Conservation (phyloP, 2,113 vertebrate species). For the Otis tarda region DNA sequence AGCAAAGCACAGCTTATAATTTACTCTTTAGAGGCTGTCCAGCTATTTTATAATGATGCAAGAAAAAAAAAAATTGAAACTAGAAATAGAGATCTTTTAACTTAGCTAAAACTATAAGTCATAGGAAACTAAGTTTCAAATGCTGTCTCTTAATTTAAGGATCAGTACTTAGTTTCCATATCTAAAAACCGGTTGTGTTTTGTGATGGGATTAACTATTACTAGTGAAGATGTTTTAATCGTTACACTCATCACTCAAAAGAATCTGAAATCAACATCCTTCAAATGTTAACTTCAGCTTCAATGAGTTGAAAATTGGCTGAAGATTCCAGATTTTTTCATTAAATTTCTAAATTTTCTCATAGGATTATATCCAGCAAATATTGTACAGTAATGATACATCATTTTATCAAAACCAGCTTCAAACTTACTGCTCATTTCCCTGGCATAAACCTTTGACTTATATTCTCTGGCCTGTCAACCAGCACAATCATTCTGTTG, state of each 20-base stretch:
- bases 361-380: background rate
- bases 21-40: background rate
- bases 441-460: background rate
- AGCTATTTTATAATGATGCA: background rate
- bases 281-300: background rate
- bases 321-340: background rate
- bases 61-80: background rate
- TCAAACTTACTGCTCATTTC: background rate
- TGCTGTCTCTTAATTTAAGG: background rate
- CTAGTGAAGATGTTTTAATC: background rate
- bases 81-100: background rate
- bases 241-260: background rate
- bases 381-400: background rate
- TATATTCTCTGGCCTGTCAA: background rate
- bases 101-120: background rate
- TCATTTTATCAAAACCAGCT: background rate
- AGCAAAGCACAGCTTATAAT: background rate
- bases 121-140: background rate
- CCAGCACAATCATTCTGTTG: background rate
- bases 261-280: background rate
- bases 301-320: background rate
- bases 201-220: background rate
- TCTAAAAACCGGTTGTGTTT: accelerated
- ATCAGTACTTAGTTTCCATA: background rate
- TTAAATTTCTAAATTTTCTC: background rate